Percentiles rank a stretch among this genome's conserved stretches.
Evolutionary conservation across 2,888 invertebrate species (phyloP).

Genomic region (Nemoura dubitans): DNA sequence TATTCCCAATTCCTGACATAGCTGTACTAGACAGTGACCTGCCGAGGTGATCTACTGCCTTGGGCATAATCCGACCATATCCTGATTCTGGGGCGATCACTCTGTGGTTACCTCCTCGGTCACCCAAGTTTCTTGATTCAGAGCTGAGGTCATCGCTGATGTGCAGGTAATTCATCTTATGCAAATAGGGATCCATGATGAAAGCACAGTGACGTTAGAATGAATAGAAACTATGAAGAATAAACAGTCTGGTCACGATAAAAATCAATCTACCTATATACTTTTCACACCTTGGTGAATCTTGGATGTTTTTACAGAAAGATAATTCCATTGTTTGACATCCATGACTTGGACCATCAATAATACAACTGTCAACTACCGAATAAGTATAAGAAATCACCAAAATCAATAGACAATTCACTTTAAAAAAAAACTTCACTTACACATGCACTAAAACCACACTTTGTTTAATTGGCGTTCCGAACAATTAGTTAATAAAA

Average conservation of each 20-base stretch:
- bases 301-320: constrained; percentile 45
- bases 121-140: constrained; percentile 33
- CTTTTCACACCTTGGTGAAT: constrained; percentile 44
- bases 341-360: neutral
- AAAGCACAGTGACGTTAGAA: neutral
- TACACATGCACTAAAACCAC: neutral
- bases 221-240: neutral
- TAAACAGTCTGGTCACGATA: neutral
- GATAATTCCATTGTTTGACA: constrained; percentile 48
- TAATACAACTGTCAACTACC: neutral
- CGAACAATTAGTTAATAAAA: neutral
- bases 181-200: constrained; percentile 52
- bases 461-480: neutral
- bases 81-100: constrained; percentile 55
- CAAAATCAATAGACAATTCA: neutral
- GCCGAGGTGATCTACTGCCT: constrained; percentile 55
- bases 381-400: neutral
- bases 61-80: constrained; percentile 59
- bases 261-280: constrained; percentile 14
- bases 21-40: constrained; percentile 51
- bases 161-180: constrained; percentile 51
- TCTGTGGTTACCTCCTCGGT: constrained; percentile 43
- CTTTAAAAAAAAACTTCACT: neutral
- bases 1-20: constrained; percentile 47
- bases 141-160: constrained; percentile 47